Evolutionary conservation across 2,797 vertebrate species (phyloP).

Genomic region (Smutsia temminckii): DNA sequence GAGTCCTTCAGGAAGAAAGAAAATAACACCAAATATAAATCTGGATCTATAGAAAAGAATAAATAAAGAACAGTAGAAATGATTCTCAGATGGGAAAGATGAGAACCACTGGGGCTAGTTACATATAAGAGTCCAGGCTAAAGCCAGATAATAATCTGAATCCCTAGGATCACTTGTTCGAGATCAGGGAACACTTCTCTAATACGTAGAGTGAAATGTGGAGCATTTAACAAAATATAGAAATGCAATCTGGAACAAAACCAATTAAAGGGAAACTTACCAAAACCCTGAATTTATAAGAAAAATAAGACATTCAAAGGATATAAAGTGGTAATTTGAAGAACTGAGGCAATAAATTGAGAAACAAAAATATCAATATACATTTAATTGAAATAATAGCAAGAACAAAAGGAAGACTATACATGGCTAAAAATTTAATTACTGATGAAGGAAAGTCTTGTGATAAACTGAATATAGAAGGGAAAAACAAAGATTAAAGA

Average conservation of each 20-base stretch:
- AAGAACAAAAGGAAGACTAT: not conserved
- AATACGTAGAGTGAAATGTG: not conserved
- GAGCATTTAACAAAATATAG: not conserved
- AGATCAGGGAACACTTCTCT: not conserved
- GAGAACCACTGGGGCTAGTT: not conserved
- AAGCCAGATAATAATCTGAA: not conserved
- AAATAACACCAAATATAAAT: not conserved
- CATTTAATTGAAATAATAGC: not conserved
- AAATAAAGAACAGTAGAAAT: not conserved
- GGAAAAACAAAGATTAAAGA: not conserved
- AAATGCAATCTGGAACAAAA: not conserved
- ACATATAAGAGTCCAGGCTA: not conserved
- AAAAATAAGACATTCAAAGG: not conserved
- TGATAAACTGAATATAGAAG: not conserved
- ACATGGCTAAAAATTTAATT: not conserved
- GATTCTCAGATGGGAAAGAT: not conserved
- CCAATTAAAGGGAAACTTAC: not conserved
- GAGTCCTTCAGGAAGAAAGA: not conserved
- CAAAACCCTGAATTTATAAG: not conserved
- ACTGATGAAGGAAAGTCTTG: not conserved
- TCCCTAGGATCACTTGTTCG: not conserved
- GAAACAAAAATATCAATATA: not conserved
- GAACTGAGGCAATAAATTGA: not conserved
- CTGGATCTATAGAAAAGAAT: not conserved
- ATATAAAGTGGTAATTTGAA: not conserved